Evolutionary conservation across 1,140 invertebrate genomes (phyloP), one percentile per base, ranked within the genome.

Genomic region (Schlechtendalia chinensis): DNA sequence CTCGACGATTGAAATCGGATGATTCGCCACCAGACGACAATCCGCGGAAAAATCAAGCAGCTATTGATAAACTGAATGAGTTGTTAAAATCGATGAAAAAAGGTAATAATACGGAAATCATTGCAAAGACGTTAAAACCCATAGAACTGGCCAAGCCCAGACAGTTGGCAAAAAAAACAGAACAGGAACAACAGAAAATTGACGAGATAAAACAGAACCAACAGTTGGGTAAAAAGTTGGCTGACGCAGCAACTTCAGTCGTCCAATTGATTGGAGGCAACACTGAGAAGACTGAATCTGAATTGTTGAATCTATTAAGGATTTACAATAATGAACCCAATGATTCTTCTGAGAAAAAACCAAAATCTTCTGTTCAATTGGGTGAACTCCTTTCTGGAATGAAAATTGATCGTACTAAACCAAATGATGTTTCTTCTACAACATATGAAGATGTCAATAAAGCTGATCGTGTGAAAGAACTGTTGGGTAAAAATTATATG

Each of bases 241-340:
- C 85, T 10, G 84, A 87, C 82, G 92, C 93, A 47, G 92, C 91
- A 1, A 88, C 90, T 85, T 86, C 90, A 81, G 91, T 94, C 54
- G 92, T 93, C 61, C 83, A 88, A 82, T 86, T 85, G 24, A 84
- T 93, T 22, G 89, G 90, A 79, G 90, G 90, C 16, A 88, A 94
- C 86, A 86, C 87, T 16, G 88, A 90, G 83, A 87, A 92, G 87
- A 92, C 90, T 6, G 90, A 94, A 86, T 89, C 90, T 11, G 92
- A 94, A 84, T 85, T 95, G n/a, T 85, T 95, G 54, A 87, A 89
- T 39, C 82, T 82, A 19, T 80, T 79, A 14, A 63, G 22, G 4
- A 79, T 79, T 47, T 79, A 79, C 81, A 50, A 61, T 83, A 11
- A 45, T 58, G 61, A 71, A 75, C 22, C 29, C 17, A 29, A 82